Conservation (phyloP, 2,797 vertebrate genomes). For the Avahi laniger region DNA sequence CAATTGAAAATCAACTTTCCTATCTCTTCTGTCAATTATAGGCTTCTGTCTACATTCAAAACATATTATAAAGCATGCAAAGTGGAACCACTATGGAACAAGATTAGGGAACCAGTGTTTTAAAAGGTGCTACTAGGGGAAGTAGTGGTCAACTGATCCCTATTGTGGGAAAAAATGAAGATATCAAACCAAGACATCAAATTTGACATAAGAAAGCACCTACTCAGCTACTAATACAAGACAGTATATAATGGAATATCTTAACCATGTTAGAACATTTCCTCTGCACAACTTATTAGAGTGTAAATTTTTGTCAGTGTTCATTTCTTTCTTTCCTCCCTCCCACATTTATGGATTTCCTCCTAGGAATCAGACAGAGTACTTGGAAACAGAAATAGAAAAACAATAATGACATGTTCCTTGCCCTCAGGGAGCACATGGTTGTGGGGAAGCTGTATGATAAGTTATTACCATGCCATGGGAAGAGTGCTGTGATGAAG, state of each 20-base stretch:
- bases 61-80: not conserved
- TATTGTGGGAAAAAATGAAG: not conserved
- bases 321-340: not conserved
- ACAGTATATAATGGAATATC: not conserved
- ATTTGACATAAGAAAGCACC: not conserved
- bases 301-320: not conserved
- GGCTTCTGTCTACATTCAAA: not conserved
- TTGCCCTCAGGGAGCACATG: not conserved
- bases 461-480: not conserved
- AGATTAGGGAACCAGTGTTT: not conserved
- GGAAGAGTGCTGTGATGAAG: not conserved
- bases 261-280: not conserved
- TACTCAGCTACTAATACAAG: not conserved
- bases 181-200: not conserved
- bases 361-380: not conserved
- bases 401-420: not conserved
- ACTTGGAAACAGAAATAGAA: not conserved
- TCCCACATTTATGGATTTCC: slow-evolving; percentile 17
- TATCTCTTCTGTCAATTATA: not conserved
- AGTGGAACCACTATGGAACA: not conserved
- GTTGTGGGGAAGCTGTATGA: not conserved
- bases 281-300: not conserved
- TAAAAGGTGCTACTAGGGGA: not conserved
- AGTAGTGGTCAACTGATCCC: not conserved
- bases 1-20: not conserved